A percentile compares a stretch with the other conserved stretches of the same genome.
phyloP scores from a whole-genome alignment of 2,113 vertebrate genomes.

The Urocolius indicus region DNA sequence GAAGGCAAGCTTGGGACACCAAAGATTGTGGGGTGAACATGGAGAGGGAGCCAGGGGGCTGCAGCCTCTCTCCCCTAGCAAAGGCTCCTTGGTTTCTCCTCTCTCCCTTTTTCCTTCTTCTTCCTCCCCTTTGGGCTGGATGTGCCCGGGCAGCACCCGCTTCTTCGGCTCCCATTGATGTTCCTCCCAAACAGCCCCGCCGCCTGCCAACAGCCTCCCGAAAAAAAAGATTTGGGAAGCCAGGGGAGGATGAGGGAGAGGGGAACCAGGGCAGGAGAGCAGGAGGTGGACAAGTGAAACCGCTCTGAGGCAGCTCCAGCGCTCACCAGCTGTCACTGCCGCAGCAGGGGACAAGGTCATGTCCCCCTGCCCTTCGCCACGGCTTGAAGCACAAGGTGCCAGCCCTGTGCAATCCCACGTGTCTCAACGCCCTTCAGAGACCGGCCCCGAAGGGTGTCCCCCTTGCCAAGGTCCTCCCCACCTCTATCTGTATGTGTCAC shows the following conservation, averaged over 20 bases:
- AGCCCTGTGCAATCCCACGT: not conserved
- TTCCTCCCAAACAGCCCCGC: constrained; percentile 36
- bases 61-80: not conserved
- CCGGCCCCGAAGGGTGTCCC: not conserved
- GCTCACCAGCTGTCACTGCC: not conserved
- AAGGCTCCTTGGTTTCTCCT: not conserved
- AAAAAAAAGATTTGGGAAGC: not conserved
- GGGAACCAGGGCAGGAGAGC: not conserved
- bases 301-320: not conserved
- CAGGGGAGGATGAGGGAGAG: not conserved
- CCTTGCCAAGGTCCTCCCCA: not conserved
- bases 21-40: not conserved
- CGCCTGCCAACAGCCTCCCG: constrained; percentile 31
- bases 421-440: not conserved
- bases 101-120: constrained; percentile 3
- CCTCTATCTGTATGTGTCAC: not conserved
- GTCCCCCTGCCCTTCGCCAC: not conserved
- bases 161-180: constrained; percentile 29
- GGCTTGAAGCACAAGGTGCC: not conserved
- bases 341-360: not conserved
- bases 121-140: constrained; percentile 34
- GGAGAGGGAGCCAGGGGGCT: not conserved
- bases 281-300: constrained; percentile 32
- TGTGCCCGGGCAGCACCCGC: constrained; percentile 45
- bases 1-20: not conserved